phyloP scores from a whole-genome alignment of 1,140 invertebrate species.

The Lysiphlebus fabarum region DNA sequence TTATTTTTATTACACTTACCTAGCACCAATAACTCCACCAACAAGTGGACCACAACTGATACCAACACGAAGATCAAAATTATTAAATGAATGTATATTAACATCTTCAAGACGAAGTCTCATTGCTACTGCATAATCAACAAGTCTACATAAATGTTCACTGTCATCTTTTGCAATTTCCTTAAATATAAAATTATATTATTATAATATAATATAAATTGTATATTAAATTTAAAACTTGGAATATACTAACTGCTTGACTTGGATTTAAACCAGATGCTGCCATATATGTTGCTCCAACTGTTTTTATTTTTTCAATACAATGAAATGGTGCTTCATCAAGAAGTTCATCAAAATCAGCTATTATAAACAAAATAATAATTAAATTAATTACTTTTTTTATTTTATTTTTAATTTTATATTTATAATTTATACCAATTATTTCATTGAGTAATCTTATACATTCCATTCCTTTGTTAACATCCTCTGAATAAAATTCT shows the following conservation, averaged over 20 bases:
- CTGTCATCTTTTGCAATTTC: slow-evolving; percentile 60
- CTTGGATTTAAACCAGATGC: slow-evolving; percentile 90
- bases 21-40: slow-evolving; percentile 94
- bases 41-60: slow-evolving; percentile 92
- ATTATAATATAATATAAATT: slow-evolving; percentile 4
- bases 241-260: slow-evolving; percentile 57
- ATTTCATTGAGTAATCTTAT: slow-evolving; percentile 97
- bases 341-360: slow-evolving; percentile 88
- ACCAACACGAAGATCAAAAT: slow-evolving; percentile 91
- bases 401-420: slow-evolving; percentile 13
- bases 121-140: slow-evolving; percentile 94
- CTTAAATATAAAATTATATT: slow-evolving; percentile 42
- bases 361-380: slow-evolving; percentile 51
- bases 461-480: slow-evolving; percentile 95
- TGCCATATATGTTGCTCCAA: slow-evolving; percentile 97
- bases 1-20: slow-evolving; percentile 36
- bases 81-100: slow-evolving; percentile 96
- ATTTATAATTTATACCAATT: slow-evolving; percentile 67
- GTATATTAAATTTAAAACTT: slow-evolving; percentile 6
- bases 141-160: slow-evolving; percentile 79
- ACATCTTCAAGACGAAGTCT: slow-evolving; percentile 84
- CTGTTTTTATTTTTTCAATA: slow-evolving; percentile 99
- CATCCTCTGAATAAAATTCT: slow-evolving; percentile 97
- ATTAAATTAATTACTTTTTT: slow-evolving; percentile 19
- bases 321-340: slow-evolving; percentile 84